A percentile compares a stretch with the other conserved stretches of the same genome.
Evolutionary conservation across 2,888 invertebrate genomes (phyloP).

Genomic region (Leucoma salicis): DNA sequence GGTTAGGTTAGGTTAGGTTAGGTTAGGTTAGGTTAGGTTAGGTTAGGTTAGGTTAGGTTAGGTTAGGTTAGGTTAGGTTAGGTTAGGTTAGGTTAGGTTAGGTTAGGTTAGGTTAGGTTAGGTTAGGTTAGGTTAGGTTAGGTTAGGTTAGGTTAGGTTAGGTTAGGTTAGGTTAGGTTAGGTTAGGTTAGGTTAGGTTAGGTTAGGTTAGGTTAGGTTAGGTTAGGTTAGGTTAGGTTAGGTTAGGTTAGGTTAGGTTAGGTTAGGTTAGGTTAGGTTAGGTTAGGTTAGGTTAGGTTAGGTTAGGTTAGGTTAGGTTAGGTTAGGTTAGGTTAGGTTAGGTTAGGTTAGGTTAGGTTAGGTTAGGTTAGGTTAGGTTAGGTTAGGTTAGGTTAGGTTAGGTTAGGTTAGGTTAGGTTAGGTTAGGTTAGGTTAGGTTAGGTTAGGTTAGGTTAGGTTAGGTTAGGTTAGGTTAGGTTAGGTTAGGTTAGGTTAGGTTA

Average conservation of each 20-base stretch:
- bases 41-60: conserved; percentile 19
- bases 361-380: conserved; percentile 21
- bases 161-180: conserved; percentile 19
- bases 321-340: conserved; percentile 17
- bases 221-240: conserved; percentile 18
- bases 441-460: conserved; percentile 24
- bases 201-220: conserved; percentile 15
- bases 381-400: conserved; percentile 22
- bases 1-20: conserved; percentile 15
- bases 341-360: conserved; percentile 20
- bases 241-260: conserved; percentile 16
- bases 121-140: conserved; percentile 18
- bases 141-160: conserved; percentile 18
- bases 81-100: conserved; percentile 17
- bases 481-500: conserved; percentile 14
- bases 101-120: conserved; percentile 15
- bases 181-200: conserved; percentile 15
- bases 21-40: conserved; percentile 17
- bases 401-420: conserved; percentile 26
- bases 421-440: conserved; percentile 25
- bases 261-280: conserved; percentile 20
- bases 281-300: conserved; percentile 16
- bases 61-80: conserved; percentile 19
- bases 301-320: conserved; percentile 17
- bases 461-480: conserved; percentile 21